Evolutionary conservation across 2,113 vertebrate genomes (phyloP).

Genomic region (Mus pahari): DNA sequence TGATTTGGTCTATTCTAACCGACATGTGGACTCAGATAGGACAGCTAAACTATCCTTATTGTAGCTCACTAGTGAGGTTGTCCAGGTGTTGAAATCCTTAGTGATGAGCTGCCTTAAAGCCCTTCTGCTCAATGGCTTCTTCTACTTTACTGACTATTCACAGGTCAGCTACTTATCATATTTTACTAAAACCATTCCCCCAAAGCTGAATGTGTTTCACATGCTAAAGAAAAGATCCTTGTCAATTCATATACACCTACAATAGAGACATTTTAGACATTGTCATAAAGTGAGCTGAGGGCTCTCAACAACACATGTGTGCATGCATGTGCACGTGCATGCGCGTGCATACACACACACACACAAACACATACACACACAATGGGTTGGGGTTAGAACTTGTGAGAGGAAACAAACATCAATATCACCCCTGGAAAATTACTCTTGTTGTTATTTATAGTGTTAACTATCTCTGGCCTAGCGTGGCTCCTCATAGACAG

Average conservation of each 20-base stretch:
- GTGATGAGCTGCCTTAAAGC: neutral
- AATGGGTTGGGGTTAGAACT: neutral
- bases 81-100: no score
- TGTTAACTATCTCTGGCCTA: neutral
- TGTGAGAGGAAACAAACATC: neutral
- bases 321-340: no score
- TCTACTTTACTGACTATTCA: neutral
- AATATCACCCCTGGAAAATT: neutral
- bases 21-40: neutral
- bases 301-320: neutral
- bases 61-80: neutral
- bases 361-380: neutral
- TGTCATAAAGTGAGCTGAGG: neutral
- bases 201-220: neutral
- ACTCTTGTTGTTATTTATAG: neutral
- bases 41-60: neutral
- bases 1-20: neutral
- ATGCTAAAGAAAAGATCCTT: neutral
- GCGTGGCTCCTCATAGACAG: neutral
- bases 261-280: neutral
- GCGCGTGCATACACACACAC: no score
- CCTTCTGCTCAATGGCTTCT: rapidly evolving
- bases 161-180: neutral
- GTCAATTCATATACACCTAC: neutral
- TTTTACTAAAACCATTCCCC: neutral